Percentiles rank a stretch among this genome's conserved stretches.
Evolutionary conservation across 1,140 invertebrate species (phyloP).

Genomic region (Zaprionus nigranus): DNA sequence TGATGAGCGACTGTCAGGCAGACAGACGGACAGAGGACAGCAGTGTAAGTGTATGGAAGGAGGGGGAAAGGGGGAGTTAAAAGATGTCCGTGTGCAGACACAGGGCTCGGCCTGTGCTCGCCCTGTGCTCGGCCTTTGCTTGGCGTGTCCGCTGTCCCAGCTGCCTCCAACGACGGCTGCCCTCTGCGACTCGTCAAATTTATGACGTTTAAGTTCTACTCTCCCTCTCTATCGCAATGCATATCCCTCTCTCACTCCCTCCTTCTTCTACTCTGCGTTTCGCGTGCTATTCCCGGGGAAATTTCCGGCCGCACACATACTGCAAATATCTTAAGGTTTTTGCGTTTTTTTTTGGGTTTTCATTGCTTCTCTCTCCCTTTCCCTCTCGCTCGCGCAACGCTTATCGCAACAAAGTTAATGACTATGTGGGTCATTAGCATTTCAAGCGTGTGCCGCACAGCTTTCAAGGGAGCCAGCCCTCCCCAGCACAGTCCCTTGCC

Average conservation of each 20-base stretch:
- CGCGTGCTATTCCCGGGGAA: constrained; percentile 10
- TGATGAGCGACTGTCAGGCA: constrained; percentile 71
- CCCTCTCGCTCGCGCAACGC: constrained; percentile 46
- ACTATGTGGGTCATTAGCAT: constrained; percentile 77
- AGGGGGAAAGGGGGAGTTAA: neutral
- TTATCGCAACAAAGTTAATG: constrained; percentile 74
- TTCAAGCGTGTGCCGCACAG: constrained; percentile 45
- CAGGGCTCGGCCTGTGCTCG: neutral
- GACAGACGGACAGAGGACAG: neutral
- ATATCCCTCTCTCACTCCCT: neutral
- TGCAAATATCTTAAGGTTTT: constrained; percentile 43
- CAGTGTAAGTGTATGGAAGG: neutral
- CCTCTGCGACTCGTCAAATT: constrained; percentile 45
- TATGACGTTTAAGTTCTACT: constrained; percentile 48
- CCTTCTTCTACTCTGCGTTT: neutral
- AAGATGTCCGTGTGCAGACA: constrained; percentile 4
- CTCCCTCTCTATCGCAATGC: neutral
- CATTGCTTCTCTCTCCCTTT: neutral
- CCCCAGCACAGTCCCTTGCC: too few relatives aligned
- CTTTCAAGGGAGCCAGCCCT: too few relatives aligned
- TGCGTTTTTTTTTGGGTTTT: constrained; percentile 2
- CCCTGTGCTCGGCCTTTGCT: neutral
- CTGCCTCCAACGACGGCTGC: neutral
- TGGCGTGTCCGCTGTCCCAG: too few relatives aligned
- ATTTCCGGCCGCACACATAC: constrained; percentile 25